A percentile compares a stretch with the other conserved stretches of the same genome.
Conservation (phyloP, 2,113 vertebrate genomes). For the Nymphicus hollandicus region DNA sequence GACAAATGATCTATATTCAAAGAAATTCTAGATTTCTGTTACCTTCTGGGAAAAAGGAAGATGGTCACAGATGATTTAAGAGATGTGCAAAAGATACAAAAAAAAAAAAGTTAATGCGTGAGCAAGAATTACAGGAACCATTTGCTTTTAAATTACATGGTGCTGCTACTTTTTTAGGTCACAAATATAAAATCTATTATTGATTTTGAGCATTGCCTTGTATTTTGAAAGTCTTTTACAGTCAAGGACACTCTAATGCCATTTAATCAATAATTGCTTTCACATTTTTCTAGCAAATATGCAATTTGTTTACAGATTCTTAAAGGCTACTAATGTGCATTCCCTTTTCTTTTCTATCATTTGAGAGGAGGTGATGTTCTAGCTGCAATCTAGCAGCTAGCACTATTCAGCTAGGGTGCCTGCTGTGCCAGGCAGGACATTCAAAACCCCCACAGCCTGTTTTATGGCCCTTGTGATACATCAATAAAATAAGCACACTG, state of each 20-base stretch:
- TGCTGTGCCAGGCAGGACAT: not conserved
- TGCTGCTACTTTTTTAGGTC: constrained; percentile 33
- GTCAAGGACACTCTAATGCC: constrained; percentile 36
- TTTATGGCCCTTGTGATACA: not conserved
- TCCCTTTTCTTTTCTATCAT: constrained; percentile 2
- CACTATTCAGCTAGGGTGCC: not conserved
- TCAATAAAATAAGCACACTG: not conserved
- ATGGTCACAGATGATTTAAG: not conserved
- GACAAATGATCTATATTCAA: not conserved
- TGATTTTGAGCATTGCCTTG: constrained; percentile 41
- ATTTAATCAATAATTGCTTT: constrained; percentile 67
- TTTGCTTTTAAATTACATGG: constrained; percentile 16
- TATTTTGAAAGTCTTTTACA: constrained; percentile 67
- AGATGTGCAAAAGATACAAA: not conserved
- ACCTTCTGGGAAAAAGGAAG: not conserved
- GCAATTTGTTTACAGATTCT: constrained; percentile 48
- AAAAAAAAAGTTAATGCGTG: not conserved
- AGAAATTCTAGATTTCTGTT: not conserved
- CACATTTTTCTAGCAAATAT: constrained; percentile 21
- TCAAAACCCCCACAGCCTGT: not conserved
- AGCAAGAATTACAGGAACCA: not conserved
- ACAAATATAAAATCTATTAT: constrained; percentile 66
- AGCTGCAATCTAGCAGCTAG: not conserved
- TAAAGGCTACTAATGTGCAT: constrained; percentile 9
- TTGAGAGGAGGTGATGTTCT: not conserved